Conservation (phyloP, 1,140 invertebrate species). For the Hesperophylax magnus region DNA sequence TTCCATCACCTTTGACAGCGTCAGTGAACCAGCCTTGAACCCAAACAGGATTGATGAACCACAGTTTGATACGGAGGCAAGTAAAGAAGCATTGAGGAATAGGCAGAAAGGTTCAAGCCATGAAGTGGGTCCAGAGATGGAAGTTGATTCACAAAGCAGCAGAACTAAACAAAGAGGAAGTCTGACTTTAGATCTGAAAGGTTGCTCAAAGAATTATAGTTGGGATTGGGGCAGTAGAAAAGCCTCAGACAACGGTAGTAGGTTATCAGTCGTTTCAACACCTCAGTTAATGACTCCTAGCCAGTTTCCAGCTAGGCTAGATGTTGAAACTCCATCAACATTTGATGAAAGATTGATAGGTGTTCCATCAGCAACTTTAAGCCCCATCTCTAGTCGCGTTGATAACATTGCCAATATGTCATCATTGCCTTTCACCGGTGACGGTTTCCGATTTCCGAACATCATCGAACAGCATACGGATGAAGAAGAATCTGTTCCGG, state of each 20-base stretch:
- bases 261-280: conserved; percentile 53
- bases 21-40: not conserved
- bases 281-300: conserved; percentile 64
- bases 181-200: conserved; percentile 65
- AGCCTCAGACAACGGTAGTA: not conserved
- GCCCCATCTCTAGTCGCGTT: conserved; percentile 38
- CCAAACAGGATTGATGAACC: conserved; percentile 34
- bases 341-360: conserved; percentile 48
- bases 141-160: not conserved
- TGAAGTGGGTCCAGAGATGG: conserved; percentile 47
- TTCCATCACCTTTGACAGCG: conserved; percentile 29
- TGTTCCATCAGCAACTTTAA: conserved; percentile 50
- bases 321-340: conserved; percentile 67
- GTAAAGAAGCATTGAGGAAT: conserved; percentile 54
- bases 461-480: conserved; percentile 63
- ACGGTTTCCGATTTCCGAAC: conserved; percentile 66
- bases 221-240: conserved; percentile 21
- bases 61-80: conserved; percentile 52
- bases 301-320: conserved; percentile 61
- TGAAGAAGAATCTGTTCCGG: conserved; percentile 51
- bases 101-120: conserved; percentile 53
- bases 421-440: conserved; percentile 52
- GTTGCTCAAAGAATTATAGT: conserved; percentile 37
- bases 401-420: not conserved
- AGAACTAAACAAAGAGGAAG: conserved; percentile 58